Percentiles rank a stretch among this genome's conserved stretches.
These are phyloP conservation scores for Schizothorax lantsangensis DNA, from an alignment of 2,797 vertebrate genomes.

Conservation along the genomic window DNA sequence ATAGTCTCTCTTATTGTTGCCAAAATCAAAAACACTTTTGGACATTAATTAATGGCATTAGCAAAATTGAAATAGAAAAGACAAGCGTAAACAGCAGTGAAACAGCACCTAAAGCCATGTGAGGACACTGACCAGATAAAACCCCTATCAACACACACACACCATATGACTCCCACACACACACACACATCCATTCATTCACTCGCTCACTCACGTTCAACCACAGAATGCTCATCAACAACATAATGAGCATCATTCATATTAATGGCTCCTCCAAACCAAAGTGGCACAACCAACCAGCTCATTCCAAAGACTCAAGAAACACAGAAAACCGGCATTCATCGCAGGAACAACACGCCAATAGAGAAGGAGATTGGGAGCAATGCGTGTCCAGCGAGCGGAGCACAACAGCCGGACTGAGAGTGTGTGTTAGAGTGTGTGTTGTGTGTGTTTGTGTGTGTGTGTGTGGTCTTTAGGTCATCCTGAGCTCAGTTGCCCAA, in stretches of 20 bases:
- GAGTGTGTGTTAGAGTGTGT: conserved; percentile 6
- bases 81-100: conserved; percentile 21
- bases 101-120: conserved; percentile 51
- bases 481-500: conserved; percentile 57
- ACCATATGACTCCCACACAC: conserved; percentile 37
- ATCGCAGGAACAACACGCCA: conserved; percentile 15
- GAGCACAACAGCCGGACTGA: conserved; percentile 7
- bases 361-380: conserved; percentile 19
- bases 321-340: conserved; percentile 16
- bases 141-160: conserved; percentile 50
- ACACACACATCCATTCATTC: conserved; percentile 51
- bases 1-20: background rate
- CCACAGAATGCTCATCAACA: conserved; percentile 36
- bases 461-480: conserved; percentile 58
- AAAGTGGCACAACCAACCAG: conserved; percentile 12
- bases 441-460: conserved; percentile 1
- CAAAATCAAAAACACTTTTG: background rate
- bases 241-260: conserved; percentile 43
- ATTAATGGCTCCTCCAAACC: conserved; percentile 37
- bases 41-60: background rate
- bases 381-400: conserved; percentile 32
- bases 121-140: conserved; percentile 66
- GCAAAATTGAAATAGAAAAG: background rate
- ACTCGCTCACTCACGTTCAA: conserved; percentile 37
- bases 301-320: conserved; percentile 17